phyloP scores from a whole-genome alignment of 2,797 vertebrate species.

The Silurus lanzhouensis region DNA sequence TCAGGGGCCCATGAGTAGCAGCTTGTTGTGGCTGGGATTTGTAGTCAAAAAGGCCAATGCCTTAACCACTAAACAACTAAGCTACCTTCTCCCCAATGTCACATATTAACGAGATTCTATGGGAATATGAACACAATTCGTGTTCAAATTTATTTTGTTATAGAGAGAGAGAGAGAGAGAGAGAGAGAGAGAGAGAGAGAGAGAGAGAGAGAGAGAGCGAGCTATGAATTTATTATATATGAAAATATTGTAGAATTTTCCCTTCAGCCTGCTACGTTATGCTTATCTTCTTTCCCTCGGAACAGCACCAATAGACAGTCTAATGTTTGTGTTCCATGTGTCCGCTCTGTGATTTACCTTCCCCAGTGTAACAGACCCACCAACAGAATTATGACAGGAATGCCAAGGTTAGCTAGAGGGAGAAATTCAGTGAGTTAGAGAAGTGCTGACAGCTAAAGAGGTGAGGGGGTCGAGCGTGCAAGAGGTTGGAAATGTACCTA shows the following conservation, averaged over 20 bases:
- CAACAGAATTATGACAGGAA: slow-evolving; percentile 28
- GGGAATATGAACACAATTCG: no score
- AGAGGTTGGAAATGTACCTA: not conserved
- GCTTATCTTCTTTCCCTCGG: not conserved
- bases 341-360: slow-evolving; percentile 61
- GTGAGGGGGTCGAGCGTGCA: not conserved
- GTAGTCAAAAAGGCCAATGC: no score
- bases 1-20: no score
- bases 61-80: no score
- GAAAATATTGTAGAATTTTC: slow-evolving; percentile 15
- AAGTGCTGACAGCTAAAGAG: slow-evolving; percentile 36
- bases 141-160: no score
- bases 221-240: not conserved
- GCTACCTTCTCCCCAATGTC: no score
- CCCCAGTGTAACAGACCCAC: slow-evolving; percentile 26
- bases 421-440: slow-evolving; percentile 21
- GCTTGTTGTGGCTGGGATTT: no score
- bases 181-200: no score
- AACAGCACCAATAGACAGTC: slow-evolving; percentile 8
- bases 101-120: no score
- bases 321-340: not conserved
- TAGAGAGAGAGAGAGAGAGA: no score
- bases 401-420: slow-evolving; percentile 28
- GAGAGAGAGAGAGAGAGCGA: no score
- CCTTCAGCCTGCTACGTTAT: not conserved